Conservation (phyloP, 2,797 vertebrate genomes). For the Clarias platycephalus region DNA sequence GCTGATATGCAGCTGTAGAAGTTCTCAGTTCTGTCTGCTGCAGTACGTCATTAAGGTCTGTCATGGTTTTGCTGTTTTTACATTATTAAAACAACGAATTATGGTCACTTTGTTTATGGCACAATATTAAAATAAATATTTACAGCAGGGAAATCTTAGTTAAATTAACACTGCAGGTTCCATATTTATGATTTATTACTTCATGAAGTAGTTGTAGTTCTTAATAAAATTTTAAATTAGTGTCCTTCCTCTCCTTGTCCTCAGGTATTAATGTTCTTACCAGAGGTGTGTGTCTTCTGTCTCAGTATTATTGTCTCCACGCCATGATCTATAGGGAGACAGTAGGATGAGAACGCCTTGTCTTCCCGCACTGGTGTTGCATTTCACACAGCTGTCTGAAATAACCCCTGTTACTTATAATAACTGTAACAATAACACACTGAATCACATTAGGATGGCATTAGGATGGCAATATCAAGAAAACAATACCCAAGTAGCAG, state of each 20-base stretch:
- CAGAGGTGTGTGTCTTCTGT: neutral
- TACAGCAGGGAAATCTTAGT: slow-evolving; percentile 23
- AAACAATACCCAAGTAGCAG: neutral
- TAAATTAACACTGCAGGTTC: slow-evolving; percentile 19
- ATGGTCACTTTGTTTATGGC: slow-evolving; percentile 21
- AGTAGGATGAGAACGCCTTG: slow-evolving; percentile 21
- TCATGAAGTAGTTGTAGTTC: neutral
- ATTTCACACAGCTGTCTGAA: slow-evolving; percentile 67
- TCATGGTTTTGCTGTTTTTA: slow-evolving; percentile 41
- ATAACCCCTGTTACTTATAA: slow-evolving; percentile 67
- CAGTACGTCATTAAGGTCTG: slow-evolving; percentile 37
- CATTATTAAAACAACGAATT: slow-evolving; percentile 47
- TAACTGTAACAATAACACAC: slow-evolving; percentile 62
- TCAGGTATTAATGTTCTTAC: slow-evolving; percentile 22
- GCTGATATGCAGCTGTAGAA: slow-evolving; percentile 41
- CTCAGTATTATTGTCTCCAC: slow-evolving; percentile 14
- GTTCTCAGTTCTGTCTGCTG: slow-evolving; percentile 40
- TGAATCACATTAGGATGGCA: slow-evolving; percentile 53
- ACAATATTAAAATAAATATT: slow-evolving; percentile 28
- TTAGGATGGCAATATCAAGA: slow-evolving; percentile 36
- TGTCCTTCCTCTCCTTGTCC: slow-evolving; percentile 11
- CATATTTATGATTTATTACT: slow-evolving; percentile 4
- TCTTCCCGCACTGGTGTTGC: slow-evolving; percentile 61
- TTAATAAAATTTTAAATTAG: slow-evolving; percentile 6
- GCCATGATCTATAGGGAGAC: slow-evolving; percentile 39